Percentiles rank a stretch among this genome's conserved stretches.
Evolutionary conservation across 2,113 vertebrate species (phyloP).

Genomic region (Leucopternis melanops): DNA sequence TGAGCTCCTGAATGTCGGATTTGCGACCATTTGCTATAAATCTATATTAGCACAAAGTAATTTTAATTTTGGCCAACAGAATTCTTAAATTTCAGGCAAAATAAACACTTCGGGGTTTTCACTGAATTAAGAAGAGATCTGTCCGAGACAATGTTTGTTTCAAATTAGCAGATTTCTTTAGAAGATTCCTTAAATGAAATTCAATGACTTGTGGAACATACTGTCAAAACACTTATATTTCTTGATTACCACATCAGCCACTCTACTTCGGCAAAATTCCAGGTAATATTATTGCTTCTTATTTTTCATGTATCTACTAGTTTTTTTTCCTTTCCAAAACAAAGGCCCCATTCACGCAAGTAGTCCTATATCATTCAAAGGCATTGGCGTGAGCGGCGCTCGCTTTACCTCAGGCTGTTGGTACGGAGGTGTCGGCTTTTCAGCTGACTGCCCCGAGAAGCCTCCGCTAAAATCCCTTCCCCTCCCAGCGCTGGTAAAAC

Average conservation of each 20-base stretch:
- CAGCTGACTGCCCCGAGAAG: neutral
- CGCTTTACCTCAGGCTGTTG: accelerated
- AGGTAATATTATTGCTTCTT: constrained; percentile 68
- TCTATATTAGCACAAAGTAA: too few species aligned
- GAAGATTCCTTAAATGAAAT: too few species aligned
- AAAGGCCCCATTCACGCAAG: neutral
- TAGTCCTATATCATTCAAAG: neutral
- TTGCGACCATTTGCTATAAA: too few species aligned
- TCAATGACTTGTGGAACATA: too few species aligned
- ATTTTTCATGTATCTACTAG: neutral
- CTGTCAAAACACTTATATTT: too few species aligned
- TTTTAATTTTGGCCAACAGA: too few species aligned
- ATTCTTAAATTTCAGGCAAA: too few species aligned
- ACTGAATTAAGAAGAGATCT: too few species aligned
- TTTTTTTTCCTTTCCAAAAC: neutral
- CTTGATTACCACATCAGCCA: too few species aligned
- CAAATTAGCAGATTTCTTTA: too few species aligned
- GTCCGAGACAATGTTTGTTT: too few species aligned
- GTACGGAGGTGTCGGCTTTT: accelerated
- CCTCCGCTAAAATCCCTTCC: neutral
- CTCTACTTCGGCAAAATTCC: constrained; percentile 86
- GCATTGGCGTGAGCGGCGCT: accelerated
- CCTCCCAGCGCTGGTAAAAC: neutral
- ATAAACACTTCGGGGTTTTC: too few species aligned
- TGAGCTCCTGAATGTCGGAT: constrained; percentile 59